Percentiles rank a stretch among this genome's conserved stretches.
These are phyloP conservation scores for Heterohyrax brucei DNA, from an alignment of 2,797 vertebrate species.

Conservation along the genomic window DNA sequence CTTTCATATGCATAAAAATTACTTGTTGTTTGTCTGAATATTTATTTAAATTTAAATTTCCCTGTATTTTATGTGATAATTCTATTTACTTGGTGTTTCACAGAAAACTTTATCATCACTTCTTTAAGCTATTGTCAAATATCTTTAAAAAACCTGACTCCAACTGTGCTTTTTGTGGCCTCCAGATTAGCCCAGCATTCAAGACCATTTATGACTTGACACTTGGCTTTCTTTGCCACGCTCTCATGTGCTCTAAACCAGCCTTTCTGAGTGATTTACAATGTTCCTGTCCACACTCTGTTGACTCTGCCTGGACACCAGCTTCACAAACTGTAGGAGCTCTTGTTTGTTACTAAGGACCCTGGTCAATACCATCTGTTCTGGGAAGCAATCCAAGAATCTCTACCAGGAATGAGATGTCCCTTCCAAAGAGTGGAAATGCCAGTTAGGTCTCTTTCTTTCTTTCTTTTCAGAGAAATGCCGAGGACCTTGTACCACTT, in stretches of 20 bases:
- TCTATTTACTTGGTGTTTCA: not conserved
- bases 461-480: conserved; percentile 84
- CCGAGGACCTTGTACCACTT: conserved; percentile 61
- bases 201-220: not conserved
- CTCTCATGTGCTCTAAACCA: not conserved
- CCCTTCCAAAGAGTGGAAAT: not conserved
- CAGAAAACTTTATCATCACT: not conserved
- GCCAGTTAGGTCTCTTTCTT: not conserved
- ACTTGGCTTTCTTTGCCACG: not conserved
- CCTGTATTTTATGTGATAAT: not conserved
- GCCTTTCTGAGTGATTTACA: not conserved
- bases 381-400: not conserved
- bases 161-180: not conserved
- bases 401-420: not conserved
- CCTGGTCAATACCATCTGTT: not conserved
- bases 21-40: not conserved
- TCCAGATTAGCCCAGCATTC: not conserved
- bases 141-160: not conserved
- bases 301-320: not conserved
- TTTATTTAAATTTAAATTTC: conserved; percentile 27
- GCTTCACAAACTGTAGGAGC: not conserved
- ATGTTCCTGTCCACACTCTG: not conserved
- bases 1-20: not conserved
- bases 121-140: not conserved
- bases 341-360: not conserved